A percentile compares a stretch with the other conserved stretches of the same genome.
These are phyloP conservation scores for Autographa pulchrina DNA, from an alignment of 2,888 invertebrate genomes.

Conservation along the genomic window DNA sequence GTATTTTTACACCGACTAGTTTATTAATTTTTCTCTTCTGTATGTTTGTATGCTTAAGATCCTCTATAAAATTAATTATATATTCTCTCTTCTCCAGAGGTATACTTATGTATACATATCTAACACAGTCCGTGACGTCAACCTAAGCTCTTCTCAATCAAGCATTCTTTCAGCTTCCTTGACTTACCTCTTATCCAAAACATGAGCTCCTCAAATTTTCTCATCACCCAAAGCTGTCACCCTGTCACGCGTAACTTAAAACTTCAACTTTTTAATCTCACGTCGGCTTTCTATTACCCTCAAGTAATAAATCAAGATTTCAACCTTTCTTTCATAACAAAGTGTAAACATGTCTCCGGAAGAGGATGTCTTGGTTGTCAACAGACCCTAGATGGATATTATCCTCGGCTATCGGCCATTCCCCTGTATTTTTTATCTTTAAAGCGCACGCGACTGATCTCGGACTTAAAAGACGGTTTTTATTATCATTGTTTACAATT, in stretches of 20 bases:
- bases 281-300: conserved; percentile 1
- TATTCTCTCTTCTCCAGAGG: too few species aligned
- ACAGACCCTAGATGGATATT: conserved; percentile 31
- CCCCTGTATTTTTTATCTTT: conserved; percentile 32
- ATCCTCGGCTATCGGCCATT: conserved; percentile 53
- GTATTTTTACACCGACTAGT: background rate
- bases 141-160: too few species aligned
- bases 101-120: too few species aligned
- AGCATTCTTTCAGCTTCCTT: too few species aligned
- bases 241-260: background rate
- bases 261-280: background rate
- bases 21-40: background rate
- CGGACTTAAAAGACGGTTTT: conserved; percentile 26
- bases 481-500: conserved; percentile 48
- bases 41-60: too few species aligned
- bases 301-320: conserved; percentile 53
- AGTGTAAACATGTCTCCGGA: conserved; percentile 43
- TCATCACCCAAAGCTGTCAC: background rate
- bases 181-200: too few species aligned
- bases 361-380: conserved; percentile 56
- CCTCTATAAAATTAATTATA: too few species aligned
- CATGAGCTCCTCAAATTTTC: background rate
- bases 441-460: conserved; percentile 59
- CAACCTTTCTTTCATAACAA: conserved; percentile 44
- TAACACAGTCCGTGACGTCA: too few species aligned